Evolutionary conservation across 1,140 invertebrate species (phyloP).

Genomic region (Drosophila subobscura): DNA sequence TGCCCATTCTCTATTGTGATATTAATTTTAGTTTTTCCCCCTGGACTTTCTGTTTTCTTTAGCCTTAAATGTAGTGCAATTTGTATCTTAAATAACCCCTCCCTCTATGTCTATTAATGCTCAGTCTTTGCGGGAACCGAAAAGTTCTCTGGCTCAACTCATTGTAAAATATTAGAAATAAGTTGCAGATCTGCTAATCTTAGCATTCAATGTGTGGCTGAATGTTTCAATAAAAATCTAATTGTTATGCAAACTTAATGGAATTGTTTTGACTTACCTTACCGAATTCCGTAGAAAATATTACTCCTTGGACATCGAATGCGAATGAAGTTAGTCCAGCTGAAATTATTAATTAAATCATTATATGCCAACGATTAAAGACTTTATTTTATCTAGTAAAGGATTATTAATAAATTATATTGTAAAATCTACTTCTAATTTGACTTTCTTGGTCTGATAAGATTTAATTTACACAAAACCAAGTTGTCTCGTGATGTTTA

Average conservation of each 20-base stretch:
- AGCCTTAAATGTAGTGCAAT: conserved; percentile 70
- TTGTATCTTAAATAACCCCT: conserved; percentile 43
- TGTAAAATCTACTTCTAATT: too few relatives aligned
- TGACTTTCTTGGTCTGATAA: too few relatives aligned
- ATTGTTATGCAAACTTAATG: conserved; percentile 66
- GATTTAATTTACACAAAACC: too few relatives aligned
- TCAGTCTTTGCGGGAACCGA: conserved; percentile 5
- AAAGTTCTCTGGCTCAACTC: conserved; percentile 32
- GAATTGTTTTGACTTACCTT: not conserved
- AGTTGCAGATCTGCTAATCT: conserved; percentile 51
- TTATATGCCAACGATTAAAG: too few relatives aligned
- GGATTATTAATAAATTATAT: too few relatives aligned
- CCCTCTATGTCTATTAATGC: conserved; percentile 1
- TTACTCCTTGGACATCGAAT: too few relatives aligned
- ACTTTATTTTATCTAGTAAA: too few relatives aligned
- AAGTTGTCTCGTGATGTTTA: too few relatives aligned
- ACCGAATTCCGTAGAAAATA: not conserved
- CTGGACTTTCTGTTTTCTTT: conserved; percentile 35
- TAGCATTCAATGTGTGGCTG: conserved; percentile 69
- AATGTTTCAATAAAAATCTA: conserved; percentile 80
- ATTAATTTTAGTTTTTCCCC: conserved; percentile 71
- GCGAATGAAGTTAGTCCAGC: too few relatives aligned
- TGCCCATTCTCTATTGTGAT: conserved; percentile 67
- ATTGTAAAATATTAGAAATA: conserved; percentile 68
- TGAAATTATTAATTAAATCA: not conserved